Percentiles rank a stretch among this genome's conserved stretches.
phyloP scores from a whole-genome alignment of 1,140 invertebrate genomes.

The Drosophila murphyi region DNA sequence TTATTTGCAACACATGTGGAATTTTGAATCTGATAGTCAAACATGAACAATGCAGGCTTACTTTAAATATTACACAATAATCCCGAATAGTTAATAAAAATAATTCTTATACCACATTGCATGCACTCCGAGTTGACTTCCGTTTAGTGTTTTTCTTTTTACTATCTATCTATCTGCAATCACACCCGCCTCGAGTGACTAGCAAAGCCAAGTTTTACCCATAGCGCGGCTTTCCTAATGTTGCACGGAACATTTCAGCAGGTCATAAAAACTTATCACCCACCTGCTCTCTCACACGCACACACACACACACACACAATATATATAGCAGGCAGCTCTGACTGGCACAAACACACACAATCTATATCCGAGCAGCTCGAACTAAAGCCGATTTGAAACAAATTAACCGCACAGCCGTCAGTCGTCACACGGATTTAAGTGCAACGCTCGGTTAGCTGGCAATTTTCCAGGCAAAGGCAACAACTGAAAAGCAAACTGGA shows the following conservation, averaged over 20 bases:
- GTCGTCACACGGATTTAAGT: constrained; percentile 62
- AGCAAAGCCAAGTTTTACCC: background rate
- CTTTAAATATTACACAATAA: no score
- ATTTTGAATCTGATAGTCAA: no score
- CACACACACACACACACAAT: constrained; percentile 25
- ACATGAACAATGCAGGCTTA: no score
- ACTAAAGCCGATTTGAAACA: constrained; percentile 70
- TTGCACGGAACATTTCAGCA: constrained; percentile 14
- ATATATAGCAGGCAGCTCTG: background rate
- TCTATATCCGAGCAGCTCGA: constrained; percentile 9
- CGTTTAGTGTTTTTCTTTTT: background rate
- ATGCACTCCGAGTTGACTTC: background rate
- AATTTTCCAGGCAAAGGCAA: constrained; percentile 53
- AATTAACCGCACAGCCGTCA: constrained; percentile 72
- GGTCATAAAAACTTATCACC: constrained; percentile 42
- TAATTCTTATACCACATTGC: no score
- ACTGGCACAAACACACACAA: constrained; percentile 9
- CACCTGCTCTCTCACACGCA: background rate
- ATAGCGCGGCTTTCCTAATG: background rate
- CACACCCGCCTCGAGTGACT: background rate
- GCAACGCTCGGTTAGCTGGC: constrained; percentile 64
- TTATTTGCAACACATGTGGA: no score
- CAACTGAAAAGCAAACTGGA: no score
- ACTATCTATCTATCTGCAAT: background rate
- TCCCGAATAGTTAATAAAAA: no score